Conservation (phyloP, 2,797 vertebrate genomes). For the Dermochelys coriacea region DNA sequence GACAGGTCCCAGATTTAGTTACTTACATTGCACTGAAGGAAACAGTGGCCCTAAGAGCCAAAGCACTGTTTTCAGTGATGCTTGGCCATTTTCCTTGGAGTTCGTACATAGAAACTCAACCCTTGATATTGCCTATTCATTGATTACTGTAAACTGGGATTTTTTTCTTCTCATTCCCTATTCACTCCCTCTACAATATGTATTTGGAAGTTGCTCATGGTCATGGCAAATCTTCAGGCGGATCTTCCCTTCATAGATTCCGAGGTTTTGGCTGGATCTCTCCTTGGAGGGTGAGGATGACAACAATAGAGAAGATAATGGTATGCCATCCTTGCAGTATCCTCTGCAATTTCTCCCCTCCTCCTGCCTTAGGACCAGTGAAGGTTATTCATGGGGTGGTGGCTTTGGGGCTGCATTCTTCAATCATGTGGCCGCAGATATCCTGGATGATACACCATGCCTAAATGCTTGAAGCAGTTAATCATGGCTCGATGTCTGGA, state of each 20-base stretch:
- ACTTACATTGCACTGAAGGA: neutral
- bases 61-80: neutral
- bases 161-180: neutral
- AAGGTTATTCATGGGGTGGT: too few relatives aligned
- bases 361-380: too few relatives aligned
- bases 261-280: neutral
- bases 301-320: neutral
- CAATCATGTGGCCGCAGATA: too few relatives aligned
- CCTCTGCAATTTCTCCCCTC: neutral
- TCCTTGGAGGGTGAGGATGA: rapidly evolving
- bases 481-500: neutral
- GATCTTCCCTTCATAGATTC: neutral
- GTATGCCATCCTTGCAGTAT: neutral
- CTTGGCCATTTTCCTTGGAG: slow-evolving; percentile 30
- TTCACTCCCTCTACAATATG: neutral
- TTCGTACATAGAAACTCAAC: neutral
- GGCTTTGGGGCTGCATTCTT: too few relatives aligned
- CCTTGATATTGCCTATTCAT: neutral
- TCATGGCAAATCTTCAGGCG: neutral
- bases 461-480: neutral
- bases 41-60: neutral
- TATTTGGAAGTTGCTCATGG: slow-evolving; percentile 12
- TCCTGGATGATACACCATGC: neutral
- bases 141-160: neutral
- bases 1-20: neutral